These are phyloP conservation scores for Phyllotis vaccarum DNA, from an alignment of 2,797 vertebrate genomes.

Conservation along the genomic window DNA sequence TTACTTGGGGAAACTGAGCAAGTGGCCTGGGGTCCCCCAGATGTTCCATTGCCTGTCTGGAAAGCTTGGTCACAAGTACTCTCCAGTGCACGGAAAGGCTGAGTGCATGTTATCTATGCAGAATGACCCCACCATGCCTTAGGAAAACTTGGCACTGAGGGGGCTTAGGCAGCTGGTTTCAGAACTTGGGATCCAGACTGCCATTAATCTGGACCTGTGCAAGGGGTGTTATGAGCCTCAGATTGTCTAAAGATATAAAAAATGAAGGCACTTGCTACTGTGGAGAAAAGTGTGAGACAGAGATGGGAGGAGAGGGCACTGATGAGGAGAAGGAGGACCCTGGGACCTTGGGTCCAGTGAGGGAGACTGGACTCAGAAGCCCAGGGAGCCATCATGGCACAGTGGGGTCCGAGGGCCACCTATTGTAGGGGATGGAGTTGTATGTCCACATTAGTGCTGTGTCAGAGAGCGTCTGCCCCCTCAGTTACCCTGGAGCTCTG, in stretches of 20 bases:
- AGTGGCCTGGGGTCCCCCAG: background rate
- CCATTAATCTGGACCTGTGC: slow-evolving; percentile 44
- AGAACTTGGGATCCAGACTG: slow-evolving; percentile 63
- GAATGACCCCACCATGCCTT: background rate
- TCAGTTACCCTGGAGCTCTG: background rate
- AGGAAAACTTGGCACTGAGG: background rate
- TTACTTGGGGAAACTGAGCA: background rate
- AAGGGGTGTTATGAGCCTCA: slow-evolving; percentile 56
- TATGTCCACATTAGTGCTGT: background rate
- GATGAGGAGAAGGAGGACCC: background rate
- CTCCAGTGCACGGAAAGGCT: background rate
- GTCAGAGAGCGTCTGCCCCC: background rate
- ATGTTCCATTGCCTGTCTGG: background rate
- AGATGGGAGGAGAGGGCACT: background rate
- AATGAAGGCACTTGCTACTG: background rate
- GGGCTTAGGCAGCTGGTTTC: background rate
- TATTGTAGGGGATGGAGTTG: background rate
- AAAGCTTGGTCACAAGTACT: background rate
- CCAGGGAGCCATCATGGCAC: background rate
- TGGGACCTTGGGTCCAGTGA: background rate
- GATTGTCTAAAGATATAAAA: background rate
- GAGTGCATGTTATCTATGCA: background rate
- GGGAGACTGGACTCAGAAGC: background rate
- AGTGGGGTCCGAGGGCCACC: background rate
- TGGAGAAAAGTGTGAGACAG: background rate